phyloP scores from a whole-genome alignment of 2,888 invertebrate species.

The Eremobia ochroleuca region DNA sequence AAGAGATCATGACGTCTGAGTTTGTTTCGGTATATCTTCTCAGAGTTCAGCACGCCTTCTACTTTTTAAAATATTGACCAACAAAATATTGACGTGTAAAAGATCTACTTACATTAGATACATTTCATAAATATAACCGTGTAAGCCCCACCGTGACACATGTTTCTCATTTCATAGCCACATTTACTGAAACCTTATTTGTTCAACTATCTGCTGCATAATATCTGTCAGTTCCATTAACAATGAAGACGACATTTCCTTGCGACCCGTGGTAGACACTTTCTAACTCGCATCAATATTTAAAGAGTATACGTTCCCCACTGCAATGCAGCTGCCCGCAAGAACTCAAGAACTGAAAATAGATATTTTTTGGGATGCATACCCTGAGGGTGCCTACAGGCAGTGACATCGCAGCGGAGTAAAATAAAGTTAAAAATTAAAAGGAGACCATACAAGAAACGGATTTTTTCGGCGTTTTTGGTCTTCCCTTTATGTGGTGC shows the following conservation, averaged over 20 bases:
- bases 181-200: not conserved
- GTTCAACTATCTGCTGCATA: not conserved
- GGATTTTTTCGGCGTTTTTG: too few species aligned
- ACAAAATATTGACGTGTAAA: too few species aligned
- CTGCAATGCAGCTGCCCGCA: conserved; percentile 56
- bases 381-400: not conserved
- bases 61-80: too few species aligned
- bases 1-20: too few species aligned
- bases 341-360: not conserved
- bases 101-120: too few species aligned
- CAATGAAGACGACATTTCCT: conserved; percentile 38
- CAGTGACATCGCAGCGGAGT: not conserved
- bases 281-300: conserved; percentile 62
- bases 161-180: not conserved
- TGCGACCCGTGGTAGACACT: conserved; percentile 23
- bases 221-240: conserved; percentile 42
- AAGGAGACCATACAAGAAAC: too few species aligned
- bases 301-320: conserved; percentile 30
- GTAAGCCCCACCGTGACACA: too few species aligned
- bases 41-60: too few species aligned
- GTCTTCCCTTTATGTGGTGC: too few species aligned
- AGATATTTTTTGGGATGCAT: not conserved
- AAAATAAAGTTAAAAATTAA: too few species aligned
- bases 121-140: not conserved
- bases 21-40: too few species aligned